Conservation (phyloP, 1,140 invertebrate genomes). For the Lordiphosa stackelbergi region DNA sequence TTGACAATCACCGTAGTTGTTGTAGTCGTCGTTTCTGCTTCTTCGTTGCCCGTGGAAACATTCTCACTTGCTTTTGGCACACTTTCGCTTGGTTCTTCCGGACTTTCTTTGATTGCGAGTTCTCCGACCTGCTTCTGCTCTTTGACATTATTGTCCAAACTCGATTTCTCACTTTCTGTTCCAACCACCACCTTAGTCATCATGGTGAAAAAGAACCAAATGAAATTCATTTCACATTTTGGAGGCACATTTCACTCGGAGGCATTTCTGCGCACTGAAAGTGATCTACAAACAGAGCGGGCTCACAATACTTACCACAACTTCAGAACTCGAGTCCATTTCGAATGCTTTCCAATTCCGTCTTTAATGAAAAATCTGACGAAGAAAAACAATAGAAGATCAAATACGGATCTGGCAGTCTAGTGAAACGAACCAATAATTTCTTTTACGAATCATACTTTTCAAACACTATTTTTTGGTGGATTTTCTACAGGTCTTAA, state of each 20-base stretch:
- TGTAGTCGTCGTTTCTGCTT: conserved; percentile 8
- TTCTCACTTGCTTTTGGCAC: not conserved
- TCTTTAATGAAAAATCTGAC: conserved; percentile 4
- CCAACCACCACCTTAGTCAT: conserved; percentile 17
- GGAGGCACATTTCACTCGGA: not conserved
- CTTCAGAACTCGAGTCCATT: conserved; percentile 40
- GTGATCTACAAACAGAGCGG: not conserved
- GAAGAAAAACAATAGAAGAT: not conserved
- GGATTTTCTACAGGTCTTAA: no score
- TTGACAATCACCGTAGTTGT: not conserved
- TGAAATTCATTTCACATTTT: conserved; percentile 3
- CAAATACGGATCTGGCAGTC: no score
- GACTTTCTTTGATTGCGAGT: no score
- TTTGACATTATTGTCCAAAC: conserved; percentile 8
- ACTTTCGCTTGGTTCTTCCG: not conserved
- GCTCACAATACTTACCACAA: conserved; percentile 22
- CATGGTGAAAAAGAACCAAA: conserved; percentile 12
- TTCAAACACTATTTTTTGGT: no score
- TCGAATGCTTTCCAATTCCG: conserved; percentile 6
- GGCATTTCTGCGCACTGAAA: no score
- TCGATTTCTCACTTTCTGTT: conserved; percentile 12
- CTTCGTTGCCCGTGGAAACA: not conserved
- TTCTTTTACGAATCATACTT: no score
- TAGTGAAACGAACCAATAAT: no score
- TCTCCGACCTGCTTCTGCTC: not conserved